A percentile compares a stretch with the other conserved stretches of the same genome.
Conservation (phyloP, 2,113 vertebrate species). For the Pterocles orientalis region DNA sequence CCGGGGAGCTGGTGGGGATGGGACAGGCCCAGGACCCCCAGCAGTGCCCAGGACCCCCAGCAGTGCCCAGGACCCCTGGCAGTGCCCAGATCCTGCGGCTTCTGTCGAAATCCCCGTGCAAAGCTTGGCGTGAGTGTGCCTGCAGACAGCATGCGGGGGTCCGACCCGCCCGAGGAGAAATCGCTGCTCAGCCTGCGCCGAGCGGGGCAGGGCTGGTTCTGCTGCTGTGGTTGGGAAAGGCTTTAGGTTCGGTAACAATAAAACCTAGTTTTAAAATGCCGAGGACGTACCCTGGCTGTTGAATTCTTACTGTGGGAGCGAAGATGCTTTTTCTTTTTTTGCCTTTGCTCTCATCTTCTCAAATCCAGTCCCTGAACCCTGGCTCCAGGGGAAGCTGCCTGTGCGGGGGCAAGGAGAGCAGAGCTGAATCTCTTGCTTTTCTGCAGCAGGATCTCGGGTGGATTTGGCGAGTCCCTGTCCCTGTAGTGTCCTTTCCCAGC, state of each 20-base stretch:
- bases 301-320: background rate
- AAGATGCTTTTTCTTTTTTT: background rate
- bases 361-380: background rate
- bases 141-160: rapidly evolving
- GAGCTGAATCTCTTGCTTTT: rapidly evolving
- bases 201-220: background rate
- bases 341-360: background rate
- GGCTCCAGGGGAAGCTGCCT: rapidly evolving
- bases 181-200: rapidly evolving
- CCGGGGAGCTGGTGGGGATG: rapidly evolving
- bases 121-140: background rate
- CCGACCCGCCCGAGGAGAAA: rapidly evolving
- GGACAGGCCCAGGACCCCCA: rapidly evolving
- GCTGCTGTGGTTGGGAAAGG: background rate
- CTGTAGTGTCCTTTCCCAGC: constrained; percentile 6
- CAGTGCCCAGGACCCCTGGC: background rate
- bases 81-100: background rate
- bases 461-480: background rate
- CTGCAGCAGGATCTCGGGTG: rapidly evolving
- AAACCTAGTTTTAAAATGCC: background rate
- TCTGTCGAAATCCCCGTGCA: rapidly evolving
- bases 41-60: too few species aligned
- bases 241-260: constrained; percentile 9
- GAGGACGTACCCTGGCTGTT: background rate
- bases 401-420: background rate